These are phyloP conservation scores for Alces alces DNA, from an alignment of 2,113 vertebrate species.

Conservation along the genomic window DNA sequence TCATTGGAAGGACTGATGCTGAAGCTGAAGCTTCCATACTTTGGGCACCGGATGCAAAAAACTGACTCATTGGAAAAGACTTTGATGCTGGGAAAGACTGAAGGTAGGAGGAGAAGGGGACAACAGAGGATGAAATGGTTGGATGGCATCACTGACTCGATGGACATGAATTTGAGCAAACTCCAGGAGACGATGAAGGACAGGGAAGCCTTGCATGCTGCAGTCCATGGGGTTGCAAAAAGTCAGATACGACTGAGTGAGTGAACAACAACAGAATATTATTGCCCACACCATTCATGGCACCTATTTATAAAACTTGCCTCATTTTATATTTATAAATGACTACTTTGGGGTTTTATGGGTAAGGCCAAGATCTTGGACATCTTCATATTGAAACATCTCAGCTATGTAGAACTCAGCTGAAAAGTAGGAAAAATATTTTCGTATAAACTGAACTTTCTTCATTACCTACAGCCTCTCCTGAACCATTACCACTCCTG, in stretches of 20 bases:
- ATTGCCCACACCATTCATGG: background rate
- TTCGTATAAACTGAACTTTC: background rate
- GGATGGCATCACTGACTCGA: background rate
- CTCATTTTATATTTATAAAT: background rate
- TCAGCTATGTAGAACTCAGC: background rate
- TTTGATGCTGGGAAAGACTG: background rate
- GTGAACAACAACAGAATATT: background rate
- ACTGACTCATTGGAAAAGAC: background rate
- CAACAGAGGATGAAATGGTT: background rate
- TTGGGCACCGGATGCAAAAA: background rate
- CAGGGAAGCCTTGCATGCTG: background rate
- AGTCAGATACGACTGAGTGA: background rate
- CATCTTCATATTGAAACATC: background rate
- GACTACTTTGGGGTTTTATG: background rate
- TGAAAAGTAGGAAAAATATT: background rate
- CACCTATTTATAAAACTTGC: background rate
- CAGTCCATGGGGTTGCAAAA: background rate
- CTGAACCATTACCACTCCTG: background rate
- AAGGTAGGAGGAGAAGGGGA: background rate
- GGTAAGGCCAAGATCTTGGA: background rate
- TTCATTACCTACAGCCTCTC: background rate
- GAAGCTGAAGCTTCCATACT: background rate
- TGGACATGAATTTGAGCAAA: background rate
- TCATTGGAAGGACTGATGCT: background rate
- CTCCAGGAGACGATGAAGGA: background rate